A percentile compares a stretch with the other conserved stretches of the same genome.
These are phyloP conservation scores for Choristoneura rosaceana DNA, from an alignment of 2,888 invertebrate genomes.

Conservation along the genomic window DNA sequence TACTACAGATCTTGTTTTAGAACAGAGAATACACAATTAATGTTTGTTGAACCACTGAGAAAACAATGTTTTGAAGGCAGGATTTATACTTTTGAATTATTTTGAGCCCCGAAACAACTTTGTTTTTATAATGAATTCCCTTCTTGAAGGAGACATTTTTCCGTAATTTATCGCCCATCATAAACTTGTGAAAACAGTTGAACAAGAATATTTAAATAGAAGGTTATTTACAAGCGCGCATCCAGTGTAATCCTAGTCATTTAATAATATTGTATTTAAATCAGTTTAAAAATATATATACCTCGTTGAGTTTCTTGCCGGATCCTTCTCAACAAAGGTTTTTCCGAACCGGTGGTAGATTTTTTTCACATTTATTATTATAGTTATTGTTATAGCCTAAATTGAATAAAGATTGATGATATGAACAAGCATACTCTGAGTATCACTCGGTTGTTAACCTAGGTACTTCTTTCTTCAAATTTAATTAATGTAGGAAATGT, in stretches of 20 bases:
- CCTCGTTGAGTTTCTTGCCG: no score
- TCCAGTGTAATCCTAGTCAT: constrained; percentile 60
- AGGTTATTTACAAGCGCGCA: constrained; percentile 59
- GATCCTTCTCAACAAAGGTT: no score
- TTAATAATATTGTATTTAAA: constrained; percentile 41
- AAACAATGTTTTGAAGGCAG: constrained; percentile 5
- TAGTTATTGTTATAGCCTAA: no score
- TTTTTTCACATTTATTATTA: no score
- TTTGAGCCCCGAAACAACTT: constrained; percentile 14
- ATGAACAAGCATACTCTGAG: no score
- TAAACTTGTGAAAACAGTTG: constrained; percentile 49
- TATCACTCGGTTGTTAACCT: no score
- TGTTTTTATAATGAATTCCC: constrained; percentile 32
- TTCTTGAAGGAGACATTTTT: constrained; percentile 34
- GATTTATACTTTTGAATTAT: constrained; percentile 28
- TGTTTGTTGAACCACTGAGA: background rate
- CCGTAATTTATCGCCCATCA: constrained; percentile 38
- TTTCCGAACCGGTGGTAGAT: no score
- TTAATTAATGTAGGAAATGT: no score
- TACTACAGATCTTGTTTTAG: background rate
- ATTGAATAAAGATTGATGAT: no score
- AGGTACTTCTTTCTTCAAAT: no score
- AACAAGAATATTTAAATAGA: constrained; percentile 51
- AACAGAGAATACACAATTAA: background rate
- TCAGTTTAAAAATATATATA: no score